Conservation (phyloP, 2,888 invertebrate species). For the Argyresthia goedartella region DNA sequence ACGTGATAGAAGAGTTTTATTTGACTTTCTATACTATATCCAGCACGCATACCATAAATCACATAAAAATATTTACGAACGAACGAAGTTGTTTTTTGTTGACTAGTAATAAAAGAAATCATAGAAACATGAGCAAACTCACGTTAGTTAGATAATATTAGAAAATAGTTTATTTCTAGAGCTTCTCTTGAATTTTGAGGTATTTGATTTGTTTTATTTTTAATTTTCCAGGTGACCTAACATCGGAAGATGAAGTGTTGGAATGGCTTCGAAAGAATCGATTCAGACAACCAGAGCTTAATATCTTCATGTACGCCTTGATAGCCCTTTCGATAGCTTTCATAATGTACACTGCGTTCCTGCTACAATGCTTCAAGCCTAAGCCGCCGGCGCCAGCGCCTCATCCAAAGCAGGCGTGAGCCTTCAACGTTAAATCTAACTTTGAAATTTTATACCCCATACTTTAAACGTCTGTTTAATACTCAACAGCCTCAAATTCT, state of each 20-base stretch:
- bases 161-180: too few relatives aligned
- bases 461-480: neutral
- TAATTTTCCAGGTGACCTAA: conserved; percentile 76
- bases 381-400: conserved; percentile 73
- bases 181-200: too few relatives aligned
- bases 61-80: too few relatives aligned
- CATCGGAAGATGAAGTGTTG: conserved; percentile 87
- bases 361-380: conserved; percentile 90
- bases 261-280: conserved; percentile 95
- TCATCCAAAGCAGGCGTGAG: conserved; percentile 78
- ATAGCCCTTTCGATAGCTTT: conserved; percentile 89
- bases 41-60: too few relatives aligned
- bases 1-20: too few relatives aligned
- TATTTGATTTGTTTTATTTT: too few relatives aligned
- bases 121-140: too few relatives aligned
- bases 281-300: conserved; percentile 92
- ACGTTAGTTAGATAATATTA: too few relatives aligned
- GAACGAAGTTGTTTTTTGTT: too few relatives aligned
- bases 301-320: conserved; percentile 94
- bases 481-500: neutral
- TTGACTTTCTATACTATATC: too few relatives aligned
- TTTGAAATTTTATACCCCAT: neutral
- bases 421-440: neutral
- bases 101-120: too few relatives aligned
- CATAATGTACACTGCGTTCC: conserved; percentile 90